Conservation (phyloP, 2,888 invertebrate species). For the Mechanitis messenoides region DNA sequence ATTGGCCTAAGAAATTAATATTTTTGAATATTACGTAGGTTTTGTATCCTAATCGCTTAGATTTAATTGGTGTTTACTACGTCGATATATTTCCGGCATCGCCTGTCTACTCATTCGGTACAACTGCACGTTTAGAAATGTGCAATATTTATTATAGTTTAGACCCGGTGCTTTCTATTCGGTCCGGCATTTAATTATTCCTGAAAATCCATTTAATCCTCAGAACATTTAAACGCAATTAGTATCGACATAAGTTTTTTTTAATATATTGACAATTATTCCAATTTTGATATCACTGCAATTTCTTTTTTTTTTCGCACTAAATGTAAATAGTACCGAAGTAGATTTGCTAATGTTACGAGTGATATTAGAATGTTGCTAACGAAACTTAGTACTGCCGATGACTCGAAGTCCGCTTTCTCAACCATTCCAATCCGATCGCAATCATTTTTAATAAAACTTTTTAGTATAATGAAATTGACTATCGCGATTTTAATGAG, state of each 20-base stretch:
- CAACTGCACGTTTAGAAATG: conserved; percentile 42
- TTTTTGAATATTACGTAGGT: conserved; percentile 59
- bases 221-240: conserved; percentile 60
- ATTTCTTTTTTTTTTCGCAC: conserved; percentile 26
- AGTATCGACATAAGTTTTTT: conserved; percentile 48
- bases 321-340: conserved; percentile 55
- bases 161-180: conserved; percentile 57
- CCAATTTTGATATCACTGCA: conserved; percentile 23
- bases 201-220: conserved; percentile 47
- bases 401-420: conserved; percentile 17
- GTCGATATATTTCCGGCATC: conserved; percentile 15
- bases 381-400: conserved; percentile 21
- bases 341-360: conserved; percentile 45
- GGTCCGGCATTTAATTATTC: conserved; percentile 32
- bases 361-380: conserved; percentile 47
- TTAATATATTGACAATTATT: conserved; percentile 30
- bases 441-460: conserved; percentile 17
- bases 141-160: conserved; percentile 56
- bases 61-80: conserved; percentile 40
- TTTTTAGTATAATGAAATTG: conserved; percentile 11
- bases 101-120: conserved; percentile 44
- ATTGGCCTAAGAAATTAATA: conserved; percentile 71
- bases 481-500: conserved; percentile 14
- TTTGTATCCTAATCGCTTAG: conserved; percentile 56
- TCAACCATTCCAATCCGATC: conserved; percentile 22